Conservation (phyloP, 2,888 invertebrate species). For the Trachelus tabidus region DNA sequence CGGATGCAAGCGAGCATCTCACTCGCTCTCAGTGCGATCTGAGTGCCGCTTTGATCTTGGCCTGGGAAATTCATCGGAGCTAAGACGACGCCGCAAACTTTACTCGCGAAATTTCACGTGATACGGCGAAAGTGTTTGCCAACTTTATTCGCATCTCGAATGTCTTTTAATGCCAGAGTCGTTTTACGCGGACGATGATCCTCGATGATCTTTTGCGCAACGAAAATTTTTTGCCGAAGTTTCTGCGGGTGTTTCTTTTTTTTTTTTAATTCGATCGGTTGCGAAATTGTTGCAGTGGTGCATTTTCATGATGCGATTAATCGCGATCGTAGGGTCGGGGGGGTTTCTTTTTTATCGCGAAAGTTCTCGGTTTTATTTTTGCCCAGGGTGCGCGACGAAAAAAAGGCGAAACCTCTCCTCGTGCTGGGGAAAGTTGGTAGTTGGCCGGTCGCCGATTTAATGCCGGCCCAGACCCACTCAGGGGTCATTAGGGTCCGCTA, state of each 20-base stretch:
- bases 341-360: neutral
- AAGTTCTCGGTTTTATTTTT: neutral
- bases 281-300: neutral
- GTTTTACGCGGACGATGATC: neutral
- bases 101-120: neutral
- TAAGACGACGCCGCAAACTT: neutral
- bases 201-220: neutral
- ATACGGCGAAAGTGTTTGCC: neutral
- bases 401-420: neutral
- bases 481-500: conserved; percentile 41
- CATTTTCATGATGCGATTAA: neutral
- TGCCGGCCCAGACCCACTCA: conserved; percentile 41
- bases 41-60: neutral
- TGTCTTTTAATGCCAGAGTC: neutral
- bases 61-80: neutral
- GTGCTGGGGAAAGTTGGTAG: conserved; percentile 30
- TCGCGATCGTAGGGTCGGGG: neutral
- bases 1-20: neutral
- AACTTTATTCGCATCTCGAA: neutral
- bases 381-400: neutral
- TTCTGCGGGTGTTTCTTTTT: too few species aligned
- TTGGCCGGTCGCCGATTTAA: conserved; percentile 44
- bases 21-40: neutral
- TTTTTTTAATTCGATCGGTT: too few species aligned
- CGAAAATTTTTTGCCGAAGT: too few species aligned